phyloP scores from a whole-genome alignment of 1,140 invertebrate species.

The Oreohelix idahoensis region DNA sequence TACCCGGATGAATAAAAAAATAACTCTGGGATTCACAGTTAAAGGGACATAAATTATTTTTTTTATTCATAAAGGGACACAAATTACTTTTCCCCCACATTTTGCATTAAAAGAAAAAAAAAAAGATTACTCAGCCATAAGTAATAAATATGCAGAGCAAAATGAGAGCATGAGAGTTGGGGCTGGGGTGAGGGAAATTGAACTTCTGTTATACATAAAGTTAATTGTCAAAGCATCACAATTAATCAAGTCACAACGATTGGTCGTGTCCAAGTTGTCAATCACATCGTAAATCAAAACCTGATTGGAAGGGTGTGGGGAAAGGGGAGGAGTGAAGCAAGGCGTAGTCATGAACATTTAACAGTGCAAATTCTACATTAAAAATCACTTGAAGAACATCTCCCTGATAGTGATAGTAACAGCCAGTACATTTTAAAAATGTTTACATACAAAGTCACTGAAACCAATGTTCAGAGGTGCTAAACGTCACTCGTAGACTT shows the following conservation, averaged over 20 bases:
- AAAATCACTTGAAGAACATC: neutral
- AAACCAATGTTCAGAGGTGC: neutral
- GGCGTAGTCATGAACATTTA: neutral
- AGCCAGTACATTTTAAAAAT: neutral
- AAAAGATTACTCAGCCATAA: neutral
- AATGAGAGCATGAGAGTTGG: neutral
- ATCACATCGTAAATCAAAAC: neutral
- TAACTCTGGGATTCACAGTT: neutral
- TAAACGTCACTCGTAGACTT: neutral
- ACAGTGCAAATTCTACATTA: neutral
- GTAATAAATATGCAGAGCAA: neutral
- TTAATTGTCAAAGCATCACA: neutral
- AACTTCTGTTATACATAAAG: neutral
- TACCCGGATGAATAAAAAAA: neutral
- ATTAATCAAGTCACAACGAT: neutral
- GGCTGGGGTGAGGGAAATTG: neutral
- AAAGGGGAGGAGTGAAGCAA: neutral
- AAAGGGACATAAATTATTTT: no score
- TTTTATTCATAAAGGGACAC: no score
- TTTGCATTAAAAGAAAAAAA: neutral
- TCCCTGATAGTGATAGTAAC: neutral
- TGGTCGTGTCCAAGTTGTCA: neutral
- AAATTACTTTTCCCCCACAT: neutral
- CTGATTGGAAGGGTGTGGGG: neutral
- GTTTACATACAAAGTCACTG: neutral